Percentiles rank a stretch among this genome's conserved stretches.
Evolutionary conservation across 2,888 invertebrate genomes (phyloP).

Genomic region (Andrena flavipes): DNA sequence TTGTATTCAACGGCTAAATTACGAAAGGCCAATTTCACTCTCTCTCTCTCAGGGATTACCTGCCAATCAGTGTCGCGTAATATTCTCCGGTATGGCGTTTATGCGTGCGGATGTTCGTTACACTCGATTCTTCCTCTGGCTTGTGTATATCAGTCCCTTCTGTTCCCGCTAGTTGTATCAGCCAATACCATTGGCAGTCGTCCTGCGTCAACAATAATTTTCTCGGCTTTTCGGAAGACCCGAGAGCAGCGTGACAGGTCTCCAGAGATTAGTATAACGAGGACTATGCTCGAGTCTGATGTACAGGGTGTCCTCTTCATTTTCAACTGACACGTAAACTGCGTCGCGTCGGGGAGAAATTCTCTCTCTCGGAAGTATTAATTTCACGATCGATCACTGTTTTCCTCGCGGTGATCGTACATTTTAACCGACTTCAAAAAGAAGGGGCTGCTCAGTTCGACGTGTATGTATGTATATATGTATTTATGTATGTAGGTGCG

Average conservation of each 20-base stretch:
- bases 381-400: too few relatives aligned
- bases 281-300: neutral
- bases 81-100: constrained; percentile 61
- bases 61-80: constrained; percentile 72
- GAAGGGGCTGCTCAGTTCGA: too few relatives aligned
- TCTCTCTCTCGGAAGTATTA: too few relatives aligned
- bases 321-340: too few relatives aligned
- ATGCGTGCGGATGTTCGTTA: constrained; percentile 42
- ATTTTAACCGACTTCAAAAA: too few relatives aligned
- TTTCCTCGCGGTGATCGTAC: too few relatives aligned
- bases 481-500: too few relatives aligned
- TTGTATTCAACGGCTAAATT: constrained; percentile 34
- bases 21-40: constrained; percentile 61
- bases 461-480: too few relatives aligned
- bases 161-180: constrained; percentile 19
- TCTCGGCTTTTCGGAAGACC: constrained; percentile 52
- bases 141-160: constrained; percentile 29
- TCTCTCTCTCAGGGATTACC: constrained; percentile 60
- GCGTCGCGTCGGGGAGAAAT: too few relatives aligned
- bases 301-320: neutral
- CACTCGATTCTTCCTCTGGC: constrained; percentile 59
- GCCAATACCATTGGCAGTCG: constrained; percentile 52
- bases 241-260: constrained; percentile 56
- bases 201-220: constrained; percentile 66
- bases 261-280: constrained; percentile 46